Evolutionary conservation across 2,888 invertebrate genomes (phyloP), one percentile per base, ranked within the genome.

Genomic region (Rotaria sp.): DNA sequence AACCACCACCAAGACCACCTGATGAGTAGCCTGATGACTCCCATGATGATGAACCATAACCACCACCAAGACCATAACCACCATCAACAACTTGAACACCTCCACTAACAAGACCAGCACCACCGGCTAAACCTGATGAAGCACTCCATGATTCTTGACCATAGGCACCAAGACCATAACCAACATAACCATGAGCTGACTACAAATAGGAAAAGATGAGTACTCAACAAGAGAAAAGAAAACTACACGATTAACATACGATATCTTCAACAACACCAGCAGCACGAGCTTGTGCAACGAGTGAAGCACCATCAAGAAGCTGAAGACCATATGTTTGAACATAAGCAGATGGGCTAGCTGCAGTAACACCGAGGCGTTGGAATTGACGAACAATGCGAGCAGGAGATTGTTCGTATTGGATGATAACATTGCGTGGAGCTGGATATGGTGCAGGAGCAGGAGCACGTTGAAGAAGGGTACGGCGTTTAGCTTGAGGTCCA

Each of bases 351-450:
- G n/a, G n/a, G n/a, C n/a, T n/a, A n/a, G n/a, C n/a, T n/a, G n/a
- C n/a, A n/a, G n/a, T n/a, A n/a, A n/a, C n/a, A n/a, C n/a, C n/a
- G n/a, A n/a, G n/a, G 13, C 74, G 74, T 74, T 74, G 74, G 8
- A 74, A 74, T 74, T 74, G 74, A 35, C 74, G 74, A 38, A 74
- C 74, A 74, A 74, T 10, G 38, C 74, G 74, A 38, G 21, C 74
- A 38, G 35, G 74, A 38, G 11, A 21, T 74, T 35, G 30, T 74
- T 74, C 74, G 8, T 74, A 74, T 74, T 74, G 74, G 38, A 74
- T 74, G 74, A 74, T 74, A 38, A 74, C 30, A 35, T 74, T 74
- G 5, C 74, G 74, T 74, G 74, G 74, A 15, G n/a, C n/a, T 21
- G 5, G 3, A 38, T 74, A 74, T 74, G 10, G 74, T 30, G 8